These are phyloP conservation scores for Macrotrachela quadricornifera DNA, from an alignment of 1,140 invertebrate genomes.

Conservation along the genomic window DNA sequence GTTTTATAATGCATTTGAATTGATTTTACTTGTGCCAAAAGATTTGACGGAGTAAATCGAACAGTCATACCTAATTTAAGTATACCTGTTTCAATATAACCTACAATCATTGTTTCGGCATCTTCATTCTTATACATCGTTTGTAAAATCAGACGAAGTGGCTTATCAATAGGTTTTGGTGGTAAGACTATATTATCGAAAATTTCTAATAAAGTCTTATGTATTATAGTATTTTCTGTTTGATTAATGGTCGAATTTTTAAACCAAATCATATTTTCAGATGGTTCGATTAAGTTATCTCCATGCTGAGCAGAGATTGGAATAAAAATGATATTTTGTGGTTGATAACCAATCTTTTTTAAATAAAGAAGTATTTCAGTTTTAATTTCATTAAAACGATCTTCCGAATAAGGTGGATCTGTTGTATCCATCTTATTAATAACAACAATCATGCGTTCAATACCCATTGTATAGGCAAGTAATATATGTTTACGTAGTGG, in stretches of 20 bases:
- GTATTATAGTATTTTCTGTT: constrained; percentile 64
- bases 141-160: constrained; percentile 80
- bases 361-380: too few species aligned
- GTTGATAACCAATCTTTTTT: too few species aligned
- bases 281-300: constrained; percentile 83
- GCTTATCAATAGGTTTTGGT: constrained; percentile 73
- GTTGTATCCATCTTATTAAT: too few species aligned
- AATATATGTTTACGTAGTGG: too few species aligned
- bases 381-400: too few species aligned
- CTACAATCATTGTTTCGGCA: constrained; percentile 91
- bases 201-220: constrained; percentile 71
- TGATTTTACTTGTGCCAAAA: constrained; percentile 96
- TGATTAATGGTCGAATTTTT: constrained; percentile 54
- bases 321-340: constrained; percentile 65
- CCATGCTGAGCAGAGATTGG: constrained; percentile 97
- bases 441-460: too few species aligned
- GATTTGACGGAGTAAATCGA: constrained; percentile 61
- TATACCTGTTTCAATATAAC: constrained; percentile 88
- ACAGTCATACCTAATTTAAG: constrained; percentile 94
- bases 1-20: constrained; percentile 99
- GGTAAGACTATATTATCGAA: constrained; percentile 83
- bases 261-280: constrained; percentile 82
- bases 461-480: too few species aligned
- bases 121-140: constrained; percentile 99
- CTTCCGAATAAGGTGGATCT: too few species aligned